phyloP scores from a whole-genome alignment of 2,113 vertebrate species.

The Rutilus rutilus region DNA sequence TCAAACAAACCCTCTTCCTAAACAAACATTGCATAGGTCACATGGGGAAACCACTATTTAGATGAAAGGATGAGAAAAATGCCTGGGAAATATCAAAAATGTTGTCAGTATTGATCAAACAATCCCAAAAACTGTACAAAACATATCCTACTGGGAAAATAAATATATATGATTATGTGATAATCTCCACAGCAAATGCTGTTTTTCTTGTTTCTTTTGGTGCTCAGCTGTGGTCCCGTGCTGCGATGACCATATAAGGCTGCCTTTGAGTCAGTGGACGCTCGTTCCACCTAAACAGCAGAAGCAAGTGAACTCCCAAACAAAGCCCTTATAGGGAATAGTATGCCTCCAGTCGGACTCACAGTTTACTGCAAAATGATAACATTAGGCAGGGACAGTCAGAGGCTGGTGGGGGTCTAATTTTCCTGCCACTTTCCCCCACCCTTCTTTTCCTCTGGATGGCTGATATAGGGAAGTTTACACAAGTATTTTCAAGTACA shows the following conservation, averaged over 20 bases:
- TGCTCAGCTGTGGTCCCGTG: conserved; percentile 64
- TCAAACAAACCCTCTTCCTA: background rate
- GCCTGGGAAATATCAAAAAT: background rate
- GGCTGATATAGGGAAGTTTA: conserved; percentile 24
- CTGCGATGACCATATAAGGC: conserved; percentile 91
- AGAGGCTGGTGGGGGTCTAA: conserved; percentile 42
- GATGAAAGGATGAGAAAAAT: background rate
- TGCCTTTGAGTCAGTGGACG: conserved; percentile 82
- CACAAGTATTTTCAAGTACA: conserved; percentile 4
- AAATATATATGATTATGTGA: conserved; percentile 25
- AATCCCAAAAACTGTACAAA: background rate
- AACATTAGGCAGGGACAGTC: conserved; percentile 69
- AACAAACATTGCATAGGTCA: conserved; percentile 16
- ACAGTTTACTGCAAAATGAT: conserved; percentile 79
- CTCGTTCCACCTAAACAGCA: conserved; percentile 83
- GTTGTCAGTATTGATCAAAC: background rate
- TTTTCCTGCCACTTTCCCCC: conserved; percentile 54
- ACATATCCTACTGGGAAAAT: background rate
- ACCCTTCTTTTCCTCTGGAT: conserved; percentile 50
- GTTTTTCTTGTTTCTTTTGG: conserved; percentile 38
- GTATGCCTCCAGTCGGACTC: conserved; percentile 74
- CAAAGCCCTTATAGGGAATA: conserved; percentile 98
- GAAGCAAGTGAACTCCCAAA: conserved; percentile 89
- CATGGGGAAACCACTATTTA: conserved; percentile 2
- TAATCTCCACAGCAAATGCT: conserved; percentile 16